Evolutionary conservation across 2,888 invertebrate species (phyloP), one percentile per base, ranked within the genome.

Genomic region (Caenorhabditis sp.): DNA sequence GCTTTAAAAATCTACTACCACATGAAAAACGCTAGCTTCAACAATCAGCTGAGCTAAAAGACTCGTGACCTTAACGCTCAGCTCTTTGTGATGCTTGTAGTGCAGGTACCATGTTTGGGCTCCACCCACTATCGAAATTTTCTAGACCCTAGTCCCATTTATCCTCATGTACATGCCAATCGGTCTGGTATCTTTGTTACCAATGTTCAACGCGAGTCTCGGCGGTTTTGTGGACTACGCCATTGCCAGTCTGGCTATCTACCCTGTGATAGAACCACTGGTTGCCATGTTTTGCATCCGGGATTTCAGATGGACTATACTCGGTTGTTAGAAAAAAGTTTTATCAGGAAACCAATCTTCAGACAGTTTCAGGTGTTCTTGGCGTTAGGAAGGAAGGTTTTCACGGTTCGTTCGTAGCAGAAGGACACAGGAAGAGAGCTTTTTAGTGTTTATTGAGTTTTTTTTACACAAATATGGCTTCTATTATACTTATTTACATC

Each of bases 11-110:
- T 74, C 51, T 74, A 51, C 24, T 8, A 26, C 1, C 65, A 65
- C 22, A 65, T 74, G 74, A 72, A 20, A 18, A 56, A 58, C n/a
- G n/a, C 18, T 11, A 47, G 47, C n/a, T n/a, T n/a, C n/a, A n/a
- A n/a, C n/a, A 32, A 32, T 47, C n/a, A 47, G 18, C 2, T 47
- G 18, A 18, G 18, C 18, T 5, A n/a, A 11, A n/a, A 11, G 18
- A 47, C 47, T 18, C 20, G n/a, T 2, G 47, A 47, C 18, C 20
- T 47, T 5, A 47, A 47, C 9, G 2, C 18, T 1, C 67, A 67
- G 20, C 55, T 67, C 9, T 67, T 67, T 15, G 40, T 67, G 5
- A 67, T 44, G 3, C 28, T 67, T 32, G 56, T 18, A 6, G 28
- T 67, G 15, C 67, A 69, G 56, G 68, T 68, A 32, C 5, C 5